These are phyloP conservation scores for Aporophyla lueneburgensis DNA, from an alignment of 2,888 invertebrate genomes.

Conservation along the genomic window DNA sequence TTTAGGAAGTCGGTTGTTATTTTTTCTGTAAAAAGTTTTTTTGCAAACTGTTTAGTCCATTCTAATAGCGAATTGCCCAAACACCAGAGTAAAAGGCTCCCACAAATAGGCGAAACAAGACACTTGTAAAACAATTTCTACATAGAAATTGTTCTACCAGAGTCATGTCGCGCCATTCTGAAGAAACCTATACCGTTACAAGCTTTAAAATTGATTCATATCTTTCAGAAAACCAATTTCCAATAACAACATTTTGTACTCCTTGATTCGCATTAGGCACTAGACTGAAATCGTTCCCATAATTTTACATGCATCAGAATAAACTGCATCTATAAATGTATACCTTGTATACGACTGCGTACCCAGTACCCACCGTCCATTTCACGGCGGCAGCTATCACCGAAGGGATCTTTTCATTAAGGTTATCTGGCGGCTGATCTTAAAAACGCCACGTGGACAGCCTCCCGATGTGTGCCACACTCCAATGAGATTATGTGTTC, in stretches of 20 bases:
- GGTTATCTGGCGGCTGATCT: constrained; percentile 82
- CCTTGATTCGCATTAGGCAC: not conserved
- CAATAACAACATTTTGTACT: not conserved
- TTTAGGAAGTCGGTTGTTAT: no score
- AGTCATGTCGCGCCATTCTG: no score
- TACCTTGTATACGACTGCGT: not conserved
- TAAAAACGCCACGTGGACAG: constrained; percentile 81
- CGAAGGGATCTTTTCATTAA: constrained; percentile 88
- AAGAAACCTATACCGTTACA: no score
- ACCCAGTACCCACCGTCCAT: constrained; percentile 10
- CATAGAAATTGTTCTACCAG: no score
- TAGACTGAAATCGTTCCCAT: not conserved
- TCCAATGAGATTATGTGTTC: constrained; percentile 53
- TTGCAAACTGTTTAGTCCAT: no score
- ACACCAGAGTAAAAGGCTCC: no score
- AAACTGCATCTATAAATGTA: not conserved
- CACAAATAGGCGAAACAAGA: no score
- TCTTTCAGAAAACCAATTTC: not conserved
- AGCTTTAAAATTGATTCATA: not conserved
- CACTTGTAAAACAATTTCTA: no score
- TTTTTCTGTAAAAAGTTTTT: no score
- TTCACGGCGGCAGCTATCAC: constrained; percentile 71
- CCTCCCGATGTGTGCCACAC: constrained; percentile 64
- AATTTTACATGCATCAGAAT: not conserved
- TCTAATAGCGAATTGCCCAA: no score